Evolutionary conservation across 2,113 vertebrate genomes (phyloP).

Genomic region (Calonectris borealis): DNA sequence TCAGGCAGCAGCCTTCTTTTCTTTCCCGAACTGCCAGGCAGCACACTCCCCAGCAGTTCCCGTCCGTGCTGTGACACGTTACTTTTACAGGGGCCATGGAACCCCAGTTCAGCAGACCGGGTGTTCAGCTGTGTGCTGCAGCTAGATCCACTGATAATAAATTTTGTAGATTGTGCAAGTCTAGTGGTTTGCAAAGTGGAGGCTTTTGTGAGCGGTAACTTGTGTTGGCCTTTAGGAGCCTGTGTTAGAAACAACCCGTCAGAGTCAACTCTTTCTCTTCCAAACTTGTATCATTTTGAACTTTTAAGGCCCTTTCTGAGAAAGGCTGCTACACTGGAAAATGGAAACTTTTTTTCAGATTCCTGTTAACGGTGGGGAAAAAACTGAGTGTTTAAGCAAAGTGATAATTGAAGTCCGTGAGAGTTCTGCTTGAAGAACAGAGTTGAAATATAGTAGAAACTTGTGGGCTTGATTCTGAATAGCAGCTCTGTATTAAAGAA

Average conservation of each 20-base stretch:
- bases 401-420: not conserved
- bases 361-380: not conserved
- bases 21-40: not conserved
- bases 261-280: not conserved
- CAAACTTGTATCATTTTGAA: not conserved
- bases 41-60: not conserved
- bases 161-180: not conserved
- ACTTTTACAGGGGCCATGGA: not conserved
- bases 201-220: not conserved
- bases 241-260: not conserved
- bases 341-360: not conserved
- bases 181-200: not conserved
- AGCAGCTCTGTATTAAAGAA: not conserved
- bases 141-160: not conserved
- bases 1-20: not conserved
- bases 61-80: not conserved
- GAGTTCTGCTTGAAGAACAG: not conserved
- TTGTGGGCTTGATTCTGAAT: not conserved
- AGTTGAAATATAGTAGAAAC: not conserved
- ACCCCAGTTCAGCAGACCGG: not conserved
- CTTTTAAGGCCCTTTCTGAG: not conserved
- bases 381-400: not conserved
- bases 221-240: not conserved
- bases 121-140: not conserved
- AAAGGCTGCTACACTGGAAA: not conserved